Base-by-base conservation (phyloP, 2,113 vertebrate species). In the Ammodytes marinus region DNA sequence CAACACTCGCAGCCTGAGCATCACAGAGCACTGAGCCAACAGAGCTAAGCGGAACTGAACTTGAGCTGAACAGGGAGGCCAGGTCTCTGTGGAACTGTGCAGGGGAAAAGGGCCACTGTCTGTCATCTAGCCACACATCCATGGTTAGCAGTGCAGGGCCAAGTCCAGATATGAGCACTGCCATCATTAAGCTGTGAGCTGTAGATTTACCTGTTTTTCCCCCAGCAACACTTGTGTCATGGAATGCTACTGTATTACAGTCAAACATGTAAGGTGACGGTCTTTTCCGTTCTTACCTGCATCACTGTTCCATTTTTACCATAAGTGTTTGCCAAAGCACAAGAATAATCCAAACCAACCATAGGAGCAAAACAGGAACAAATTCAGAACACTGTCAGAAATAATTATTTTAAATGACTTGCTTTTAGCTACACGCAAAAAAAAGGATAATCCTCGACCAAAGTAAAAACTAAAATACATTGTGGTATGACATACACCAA, bases 11-110 rank as follows among this genome's bases (percentile, higher is more conserved):
- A 88, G 90, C 82, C 86, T 77, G 82, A 91, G 90, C 91, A 90
- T 93, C 89, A 88, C 88, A 53, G 79, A 89, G 92, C 86, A 43
- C 71, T 8, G 87, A 93, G 93, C 93, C 93, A 93, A 93, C 80
- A 87, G 87, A 91, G 90, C 92, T 81, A 80, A 91, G 91, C 80
- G 64, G 85, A 91, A 91, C 87, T 81, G 90, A 89, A 89, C 86
- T 75, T 37, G 27, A 76, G 75, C 90, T 87, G 86, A 90, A 91
- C 90, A 91, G 87, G 84, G 89, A 93, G 90, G 89, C 90, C 86
- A 89, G 89, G 87, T 91, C 91, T 90, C 90, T 4, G 2, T 49
- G 86, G 92, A 89, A 85, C 82, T 70, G 89, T 85, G 60, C 12
- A 60, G 76, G 84, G 85, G 73, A 79, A 84, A 72, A 79, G 86